phyloP scores from a whole-genome alignment of 2,797 vertebrate species.

The Dromococcyx pavoninus region DNA sequence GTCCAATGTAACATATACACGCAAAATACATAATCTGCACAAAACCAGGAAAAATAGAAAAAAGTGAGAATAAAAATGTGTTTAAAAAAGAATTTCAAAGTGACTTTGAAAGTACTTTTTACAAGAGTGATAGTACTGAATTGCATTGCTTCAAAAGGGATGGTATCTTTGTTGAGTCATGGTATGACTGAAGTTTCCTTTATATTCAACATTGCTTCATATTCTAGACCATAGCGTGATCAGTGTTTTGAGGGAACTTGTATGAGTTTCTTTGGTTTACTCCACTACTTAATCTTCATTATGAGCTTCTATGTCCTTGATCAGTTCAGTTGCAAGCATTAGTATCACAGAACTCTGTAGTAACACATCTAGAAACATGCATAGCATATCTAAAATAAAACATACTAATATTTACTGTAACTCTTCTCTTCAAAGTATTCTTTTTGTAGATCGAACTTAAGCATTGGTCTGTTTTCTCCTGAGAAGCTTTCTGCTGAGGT shows the following conservation, averaged over 20 bases:
- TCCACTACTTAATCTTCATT: neutral
- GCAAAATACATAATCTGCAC: neutral
- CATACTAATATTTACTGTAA: neutral
- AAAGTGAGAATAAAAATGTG: neutral
- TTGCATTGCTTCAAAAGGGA: neutral
- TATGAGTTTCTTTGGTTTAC: neutral
- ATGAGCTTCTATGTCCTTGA: neutral
- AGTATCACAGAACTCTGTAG: neutral
- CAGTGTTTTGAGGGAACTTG: neutral
- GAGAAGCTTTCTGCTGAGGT: neutral
- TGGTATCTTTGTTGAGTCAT: neutral
- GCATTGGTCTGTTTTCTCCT: neutral
- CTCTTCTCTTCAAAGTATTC: neutral
- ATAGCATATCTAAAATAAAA: neutral
- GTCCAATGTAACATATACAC: neutral
- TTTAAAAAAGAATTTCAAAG: neutral
- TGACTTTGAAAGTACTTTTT: neutral
- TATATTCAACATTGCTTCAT: neutral
- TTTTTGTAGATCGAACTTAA: neutral
- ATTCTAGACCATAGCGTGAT: neutral
- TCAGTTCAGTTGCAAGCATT: neutral
- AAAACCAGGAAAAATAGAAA: neutral
- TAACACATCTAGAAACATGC: neutral
- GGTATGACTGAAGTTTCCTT: neutral
- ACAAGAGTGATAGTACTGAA: neutral